Evolutionary conservation across 2,888 invertebrate species (phyloP).

Genomic region (Sminthurides aquaticus): DNA sequence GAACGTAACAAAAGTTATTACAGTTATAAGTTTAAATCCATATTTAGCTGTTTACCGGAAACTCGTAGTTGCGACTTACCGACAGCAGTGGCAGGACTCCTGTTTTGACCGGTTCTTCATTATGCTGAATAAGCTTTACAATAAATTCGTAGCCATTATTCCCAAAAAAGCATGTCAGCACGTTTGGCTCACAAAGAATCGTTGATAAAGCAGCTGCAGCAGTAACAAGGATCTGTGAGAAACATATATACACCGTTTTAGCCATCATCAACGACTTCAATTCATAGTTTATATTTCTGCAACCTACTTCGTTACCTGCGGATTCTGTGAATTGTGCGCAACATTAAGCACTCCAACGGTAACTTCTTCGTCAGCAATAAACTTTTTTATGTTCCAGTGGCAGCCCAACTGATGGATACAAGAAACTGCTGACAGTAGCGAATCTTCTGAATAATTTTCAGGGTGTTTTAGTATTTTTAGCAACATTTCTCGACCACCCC

Average conservation of each 20-base stretch:
- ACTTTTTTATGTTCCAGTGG: conserved; percentile 15
- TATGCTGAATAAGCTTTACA: conserved; percentile 24
- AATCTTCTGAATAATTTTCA: conserved; percentile 27
- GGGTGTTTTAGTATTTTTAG: conserved; percentile 23
- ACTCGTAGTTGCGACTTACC: too few relatives aligned
- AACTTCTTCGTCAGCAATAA: conserved; percentile 24
- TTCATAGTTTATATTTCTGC: too few relatives aligned
- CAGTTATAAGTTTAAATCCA: too few relatives aligned
- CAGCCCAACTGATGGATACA: conserved; percentile 24
- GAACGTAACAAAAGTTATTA: too few relatives aligned
- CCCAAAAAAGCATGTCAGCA: conserved; percentile 25
- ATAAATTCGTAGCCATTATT: conserved; percentile 26
- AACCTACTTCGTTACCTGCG: conserved; percentile 25
- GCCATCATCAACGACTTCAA: too few relatives aligned
- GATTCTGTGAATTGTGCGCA: conserved; percentile 21
- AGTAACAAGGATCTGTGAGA: conserved; percentile 22
- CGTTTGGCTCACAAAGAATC: conserved; percentile 28
- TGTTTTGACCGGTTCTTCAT: conserved; percentile 16
- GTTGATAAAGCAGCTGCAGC: conserved; percentile 29
- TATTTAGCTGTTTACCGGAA: too few relatives aligned
- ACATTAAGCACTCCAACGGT: conserved; percentile 20
- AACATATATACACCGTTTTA: conserved; percentile 1
- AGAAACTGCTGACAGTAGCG: conserved; percentile 27
- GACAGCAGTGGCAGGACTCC: neutral
- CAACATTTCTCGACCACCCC: conserved; percentile 21